Evolutionary conservation across 2,113 vertebrate genomes (phyloP).

Genomic region (Pteronura brasiliensis): DNA sequence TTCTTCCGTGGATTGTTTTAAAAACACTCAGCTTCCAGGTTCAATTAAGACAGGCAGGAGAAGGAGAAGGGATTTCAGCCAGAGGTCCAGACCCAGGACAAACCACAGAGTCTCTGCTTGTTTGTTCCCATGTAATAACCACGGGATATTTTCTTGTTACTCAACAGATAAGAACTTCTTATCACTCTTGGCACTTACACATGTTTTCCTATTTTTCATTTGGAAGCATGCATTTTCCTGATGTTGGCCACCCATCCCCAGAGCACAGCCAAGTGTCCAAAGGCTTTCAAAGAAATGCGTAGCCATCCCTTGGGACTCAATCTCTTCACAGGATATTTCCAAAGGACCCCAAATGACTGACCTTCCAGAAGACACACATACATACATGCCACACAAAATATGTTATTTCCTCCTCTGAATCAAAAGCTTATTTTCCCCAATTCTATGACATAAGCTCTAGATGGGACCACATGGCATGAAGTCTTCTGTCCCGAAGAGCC

Average conservation of each 20-base stretch:
- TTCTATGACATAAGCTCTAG: background rate
- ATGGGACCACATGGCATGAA: background rate
- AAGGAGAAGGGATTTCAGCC: background rate
- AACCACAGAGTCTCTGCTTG: constrained; percentile 64
- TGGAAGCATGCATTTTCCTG: constrained; percentile 9
- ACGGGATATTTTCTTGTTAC: constrained; percentile 73
- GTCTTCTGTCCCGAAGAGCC: background rate
- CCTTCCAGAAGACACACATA: background rate
- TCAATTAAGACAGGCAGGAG: background rate
- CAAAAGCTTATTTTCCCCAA: constrained; percentile 37
- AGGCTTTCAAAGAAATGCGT: constrained; percentile 31
- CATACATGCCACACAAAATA: background rate
- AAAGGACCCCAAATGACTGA: background rate
- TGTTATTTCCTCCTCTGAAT: background rate
- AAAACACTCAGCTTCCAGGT: background rate
- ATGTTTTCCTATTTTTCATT: constrained; percentile 78
- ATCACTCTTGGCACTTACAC: constrained; percentile 74
- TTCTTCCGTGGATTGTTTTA: background rate
- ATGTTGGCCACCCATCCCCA: background rate
- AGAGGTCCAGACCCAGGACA: constrained; percentile 39
- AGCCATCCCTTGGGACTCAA: background rate
- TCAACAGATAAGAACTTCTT: constrained; percentile 76
- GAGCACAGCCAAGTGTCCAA: constrained; percentile 10
- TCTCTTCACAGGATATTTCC: constrained; percentile 1
- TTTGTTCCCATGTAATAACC: constrained; percentile 74